A percentile compares a stretch with the other conserved stretches of the same genome.
These are phyloP conservation scores for Zaprionus bogoriensis DNA, from an alignment of 2,888 invertebrate species.

Conservation along the genomic window DNA sequence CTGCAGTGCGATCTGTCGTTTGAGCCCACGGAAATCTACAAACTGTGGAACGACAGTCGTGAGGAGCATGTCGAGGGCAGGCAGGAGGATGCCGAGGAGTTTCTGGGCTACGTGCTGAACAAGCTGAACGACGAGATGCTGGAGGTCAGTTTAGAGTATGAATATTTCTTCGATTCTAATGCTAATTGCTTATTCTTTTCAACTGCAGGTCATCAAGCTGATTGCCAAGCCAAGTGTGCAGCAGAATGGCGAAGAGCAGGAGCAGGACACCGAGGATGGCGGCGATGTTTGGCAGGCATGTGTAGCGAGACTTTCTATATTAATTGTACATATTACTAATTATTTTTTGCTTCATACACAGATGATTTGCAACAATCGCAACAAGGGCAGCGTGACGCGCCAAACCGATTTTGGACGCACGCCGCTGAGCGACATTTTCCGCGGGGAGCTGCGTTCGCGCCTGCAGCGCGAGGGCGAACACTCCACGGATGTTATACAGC, in stretches of 20 bases:
- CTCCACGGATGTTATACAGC: slow-evolving; percentile 95
- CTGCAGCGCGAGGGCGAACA: slow-evolving; percentile 87
- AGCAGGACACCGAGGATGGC: slow-evolving; percentile 80
- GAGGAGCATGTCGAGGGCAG: slow-evolving; percentile 90
- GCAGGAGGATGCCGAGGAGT: slow-evolving; percentile 99
- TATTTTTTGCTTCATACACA: slow-evolving; percentile 27
- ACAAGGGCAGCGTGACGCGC: slow-evolving; percentile 94
- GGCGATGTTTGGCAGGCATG: slow-evolving; percentile 83
- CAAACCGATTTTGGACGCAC: slow-evolving; percentile 92
- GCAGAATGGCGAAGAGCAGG: slow-evolving; percentile 83
- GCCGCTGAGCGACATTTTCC: slow-evolving; percentile 96
- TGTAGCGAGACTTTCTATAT: not conserved
- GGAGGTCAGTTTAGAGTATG: slow-evolving; percentile 86
- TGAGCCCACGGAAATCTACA: slow-evolving; percentile 94
- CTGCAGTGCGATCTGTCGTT: slow-evolving; percentile 91
- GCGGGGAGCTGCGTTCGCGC: slow-evolving; percentile 93
- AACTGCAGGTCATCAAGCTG: slow-evolving; percentile 85
- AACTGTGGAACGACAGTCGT: slow-evolving; percentile 90
- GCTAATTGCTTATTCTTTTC: not conserved
- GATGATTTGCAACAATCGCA: slow-evolving; percentile 88
- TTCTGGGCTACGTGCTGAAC: slow-evolving; percentile 95
- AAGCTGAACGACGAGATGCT: slow-evolving; percentile 98
- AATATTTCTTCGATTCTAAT: no score
- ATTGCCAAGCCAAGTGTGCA: slow-evolving; percentile 84
- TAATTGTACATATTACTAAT: no score